Conservation (phyloP, 2,113 vertebrate genomes). For the Salvelinus alpinus region DNA sequence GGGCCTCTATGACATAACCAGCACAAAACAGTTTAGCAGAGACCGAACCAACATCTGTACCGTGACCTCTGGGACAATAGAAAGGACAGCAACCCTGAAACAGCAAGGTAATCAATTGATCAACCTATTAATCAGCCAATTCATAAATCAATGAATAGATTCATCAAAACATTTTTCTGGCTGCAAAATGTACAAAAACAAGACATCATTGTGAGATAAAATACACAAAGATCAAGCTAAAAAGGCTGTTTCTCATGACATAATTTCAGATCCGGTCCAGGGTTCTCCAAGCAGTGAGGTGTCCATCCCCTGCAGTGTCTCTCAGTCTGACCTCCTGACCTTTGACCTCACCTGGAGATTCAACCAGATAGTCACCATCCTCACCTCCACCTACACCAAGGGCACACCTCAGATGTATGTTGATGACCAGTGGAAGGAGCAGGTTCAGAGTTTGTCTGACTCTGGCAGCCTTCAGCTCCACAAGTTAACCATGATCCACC, state of each 20-base stretch:
- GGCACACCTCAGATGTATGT: rapidly evolving
- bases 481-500: neutral
- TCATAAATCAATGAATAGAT: too few relatives aligned
- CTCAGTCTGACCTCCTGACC: neutral
- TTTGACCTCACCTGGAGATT: slow-evolving; percentile 33
- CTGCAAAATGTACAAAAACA: neutral
- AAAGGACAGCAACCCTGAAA: slow-evolving; percentile 27
- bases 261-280: slow-evolving; percentile 18
- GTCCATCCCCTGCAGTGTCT: slow-evolving; percentile 31
- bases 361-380: slow-evolving; percentile 7
- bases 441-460: slow-evolving; percentile 21
- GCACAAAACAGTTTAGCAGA: slow-evolving; percentile 43
- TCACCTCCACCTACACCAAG: neutral
- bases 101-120: slow-evolving; percentile 5
- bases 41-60: slow-evolving; percentile 71
- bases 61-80: slow-evolving; percentile 36
- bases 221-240: neutral
- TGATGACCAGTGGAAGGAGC: slow-evolving; percentile 23
- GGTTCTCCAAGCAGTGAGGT: neutral
- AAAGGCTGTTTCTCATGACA: neutral
- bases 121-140: too few relatives aligned
- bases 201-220: neutral
- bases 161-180: neutral
- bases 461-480: slow-evolving; percentile 29
- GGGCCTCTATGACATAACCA: slow-evolving; percentile 70